Evolutionary conservation across 2,888 invertebrate genomes (phyloP), one percentile per base, ranked within the genome.

Genomic region (Anaspis maculata): DNA sequence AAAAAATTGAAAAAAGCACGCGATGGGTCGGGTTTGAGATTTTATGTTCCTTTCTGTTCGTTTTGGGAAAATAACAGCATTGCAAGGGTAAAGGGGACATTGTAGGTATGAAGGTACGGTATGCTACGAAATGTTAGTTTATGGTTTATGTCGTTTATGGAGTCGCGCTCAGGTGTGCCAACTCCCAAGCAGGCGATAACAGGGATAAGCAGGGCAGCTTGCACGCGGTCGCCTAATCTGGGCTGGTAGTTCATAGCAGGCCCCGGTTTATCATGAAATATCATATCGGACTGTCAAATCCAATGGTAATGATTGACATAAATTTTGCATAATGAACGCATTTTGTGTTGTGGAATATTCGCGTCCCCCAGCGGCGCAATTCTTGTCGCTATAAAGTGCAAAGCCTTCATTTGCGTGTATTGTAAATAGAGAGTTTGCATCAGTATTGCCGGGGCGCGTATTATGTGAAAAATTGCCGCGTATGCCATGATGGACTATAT

Each of bases 231-330:
- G 51, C 52, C 56, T 62, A 62, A 61, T 60, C 62, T 59, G 58
- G 45, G 52, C 49, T 55, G 59, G 54, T 50, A 56, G 59, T 61
- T 61, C 60, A 61, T 61, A 55, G 57, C 59, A 50, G 51, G 47
- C 45, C 40, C 50, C 56, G 54, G 54, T 61, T 57, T 59, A 59
- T 59, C 46, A 57, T 58, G 57, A 59, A 62, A 63, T 64, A 62
- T 62, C 64, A 62, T 64, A 64, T 62, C 61, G 61, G 52, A 46
- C 56, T 61, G 64, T 63, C 63, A 63, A 56, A 62, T 52, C 51
- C 58, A 61, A 65, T 58, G 63, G 61, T 65, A 65, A 64, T 63
- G 65, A 65, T 65, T 65, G 65, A 59, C 63, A 64, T 65, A 65
- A 65, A 65, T 65, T 65, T 57, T 48, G 52, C 57, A 57, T 63